Conservation (phyloP, 2,888 invertebrate species). For the Cerceris ruficornis region DNA sequence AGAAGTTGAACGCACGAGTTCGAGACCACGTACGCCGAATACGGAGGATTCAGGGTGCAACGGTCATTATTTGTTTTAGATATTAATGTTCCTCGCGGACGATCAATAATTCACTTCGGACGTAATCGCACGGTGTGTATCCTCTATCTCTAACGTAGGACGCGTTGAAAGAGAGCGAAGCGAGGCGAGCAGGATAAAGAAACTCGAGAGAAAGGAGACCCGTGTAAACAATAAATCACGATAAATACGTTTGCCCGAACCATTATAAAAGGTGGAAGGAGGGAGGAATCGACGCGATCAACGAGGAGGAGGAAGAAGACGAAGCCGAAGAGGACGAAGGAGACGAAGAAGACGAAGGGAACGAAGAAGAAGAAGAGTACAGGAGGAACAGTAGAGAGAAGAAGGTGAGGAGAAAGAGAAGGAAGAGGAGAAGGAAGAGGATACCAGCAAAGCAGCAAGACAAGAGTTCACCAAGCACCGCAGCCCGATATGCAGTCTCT, state of each 20-base stretch:
- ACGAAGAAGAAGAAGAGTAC: no score
- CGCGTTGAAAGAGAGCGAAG: conserved; percentile 43
- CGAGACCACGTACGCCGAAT: neutral
- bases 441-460: conserved; percentile 19
- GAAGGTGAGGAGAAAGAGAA: no score
- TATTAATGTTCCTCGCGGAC: conserved; percentile 75
- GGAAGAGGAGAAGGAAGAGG: no score
- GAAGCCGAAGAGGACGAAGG: no score
- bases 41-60: conserved; percentile 44
- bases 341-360: no score
- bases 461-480: conserved; percentile 46
- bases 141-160: conserved; percentile 63
- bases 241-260: conserved; percentile 78
- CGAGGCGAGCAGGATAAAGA: conserved; percentile 13
- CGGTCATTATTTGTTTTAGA: conserved; percentile 75
- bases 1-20: neutral
- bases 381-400: no score
- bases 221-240: conserved; percentile 80
- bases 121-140: conserved; percentile 74
- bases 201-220: conserved; percentile 64
- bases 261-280: conserved; percentile 74
- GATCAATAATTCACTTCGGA: conserved; percentile 77
- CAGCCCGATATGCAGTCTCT: conserved; percentile 59
- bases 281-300: conserved; percentile 61
- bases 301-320: conserved; percentile 43